A percentile compares a stretch with the other conserved stretches of the same genome.
Conservation (phyloP, 2,888 invertebrate species). For the Eristalinus sepulchralis region DNA sequence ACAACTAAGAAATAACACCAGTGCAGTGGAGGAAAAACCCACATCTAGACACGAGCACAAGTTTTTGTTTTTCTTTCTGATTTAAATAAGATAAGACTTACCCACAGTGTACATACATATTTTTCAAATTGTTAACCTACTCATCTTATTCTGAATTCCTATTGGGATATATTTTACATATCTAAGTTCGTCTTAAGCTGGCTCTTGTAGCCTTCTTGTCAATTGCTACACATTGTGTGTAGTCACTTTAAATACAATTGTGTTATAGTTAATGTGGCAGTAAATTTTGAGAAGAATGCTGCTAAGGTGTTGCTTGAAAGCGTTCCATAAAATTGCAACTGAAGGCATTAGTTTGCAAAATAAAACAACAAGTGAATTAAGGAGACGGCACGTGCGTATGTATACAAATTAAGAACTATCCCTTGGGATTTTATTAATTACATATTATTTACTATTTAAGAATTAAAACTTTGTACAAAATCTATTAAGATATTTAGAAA, state of each 20-base stretch:
- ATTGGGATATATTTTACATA: not conserved
- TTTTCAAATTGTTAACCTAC: slow-evolving; percentile 31
- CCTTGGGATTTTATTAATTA: not conserved
- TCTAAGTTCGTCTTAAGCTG: not conserved
- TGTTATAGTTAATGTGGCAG: not conserved
- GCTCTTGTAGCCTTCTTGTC: not conserved
- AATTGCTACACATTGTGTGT: not conserved
- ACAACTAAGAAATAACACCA: slow-evolving; percentile 51
- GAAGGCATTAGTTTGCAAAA: not conserved
- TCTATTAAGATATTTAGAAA: slow-evolving; percentile 3
- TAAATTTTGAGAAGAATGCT: not conserved
- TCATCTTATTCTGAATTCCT: not conserved
- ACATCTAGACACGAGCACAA: slow-evolving; percentile 45
- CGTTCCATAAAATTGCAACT: not conserved
- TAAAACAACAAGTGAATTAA: not conserved
- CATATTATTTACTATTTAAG: not conserved
- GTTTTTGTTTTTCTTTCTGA: slow-evolving; percentile 34
- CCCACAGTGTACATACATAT: not conserved
- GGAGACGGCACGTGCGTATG: not conserved
- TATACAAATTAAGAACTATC: not conserved
- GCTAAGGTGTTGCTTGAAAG: not conserved
- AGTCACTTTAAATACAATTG: not conserved
- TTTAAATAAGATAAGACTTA: slow-evolving; percentile 13
- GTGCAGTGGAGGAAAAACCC: slow-evolving; percentile 6
- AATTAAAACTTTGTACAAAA: slow-evolving; percentile 36